Evolutionary conservation across 1,140 invertebrate species (phyloP).

Genomic region (Venturia canescens): DNA sequence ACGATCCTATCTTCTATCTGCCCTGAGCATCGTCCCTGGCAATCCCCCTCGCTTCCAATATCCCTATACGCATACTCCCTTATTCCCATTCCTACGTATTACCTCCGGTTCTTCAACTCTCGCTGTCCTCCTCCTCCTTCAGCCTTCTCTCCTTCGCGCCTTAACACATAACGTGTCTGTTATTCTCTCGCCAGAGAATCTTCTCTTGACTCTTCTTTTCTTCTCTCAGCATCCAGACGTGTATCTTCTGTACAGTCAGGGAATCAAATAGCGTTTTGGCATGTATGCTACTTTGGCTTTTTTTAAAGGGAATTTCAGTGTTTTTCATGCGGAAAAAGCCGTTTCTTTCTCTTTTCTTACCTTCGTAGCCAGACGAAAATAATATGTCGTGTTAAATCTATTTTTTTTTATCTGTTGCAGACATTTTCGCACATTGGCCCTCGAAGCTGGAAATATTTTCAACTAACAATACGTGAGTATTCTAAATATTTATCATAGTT

Average conservation of each 20-base stretch:
- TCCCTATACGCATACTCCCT: constrained; percentile 21
- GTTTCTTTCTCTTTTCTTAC: too few species aligned
- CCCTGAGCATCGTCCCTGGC: constrained; percentile 4
- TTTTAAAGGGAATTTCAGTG: not conserved
- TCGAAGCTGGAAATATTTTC: not conserved
- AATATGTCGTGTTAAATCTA: not conserved
- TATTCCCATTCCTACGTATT: constrained; percentile 18
- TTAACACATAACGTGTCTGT: constrained; percentile 27
- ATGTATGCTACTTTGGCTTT: constrained; percentile 4
- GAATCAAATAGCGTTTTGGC: not conserved
- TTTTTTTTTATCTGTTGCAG: not conserved
- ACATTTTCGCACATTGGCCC: not conserved
- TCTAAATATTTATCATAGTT: not conserved
- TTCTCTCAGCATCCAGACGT: not conserved
- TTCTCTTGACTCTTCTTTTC: not conserved
- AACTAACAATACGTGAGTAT: not conserved
- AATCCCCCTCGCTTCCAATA: constrained; percentile 16
- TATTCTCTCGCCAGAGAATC: not conserved
- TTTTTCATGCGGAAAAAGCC: not conserved
- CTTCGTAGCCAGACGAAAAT: not conserved
- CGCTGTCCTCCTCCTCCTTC: not conserved
- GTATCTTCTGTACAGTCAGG: not conserved
- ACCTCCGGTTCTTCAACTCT: constrained; percentile 20
- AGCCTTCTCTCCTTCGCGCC: constrained; percentile 11
- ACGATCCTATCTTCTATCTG: constrained; percentile 11